Evolutionary conservation across 2,113 vertebrate species (phyloP).

Genomic region (Engystomops pustulosus): DNA sequence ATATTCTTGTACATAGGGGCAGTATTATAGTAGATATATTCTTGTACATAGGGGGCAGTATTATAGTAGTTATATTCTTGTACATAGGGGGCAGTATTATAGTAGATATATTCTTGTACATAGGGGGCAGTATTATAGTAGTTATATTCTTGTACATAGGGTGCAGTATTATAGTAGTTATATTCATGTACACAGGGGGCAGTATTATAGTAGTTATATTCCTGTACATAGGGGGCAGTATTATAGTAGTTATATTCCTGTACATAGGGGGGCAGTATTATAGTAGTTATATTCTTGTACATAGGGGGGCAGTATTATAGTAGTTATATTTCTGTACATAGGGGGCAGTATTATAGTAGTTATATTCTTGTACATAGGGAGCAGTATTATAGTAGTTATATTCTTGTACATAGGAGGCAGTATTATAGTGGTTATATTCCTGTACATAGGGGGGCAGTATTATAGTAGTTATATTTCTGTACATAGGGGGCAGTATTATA

Average conservation of each 20-base stretch:
- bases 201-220: conserved; percentile 23
- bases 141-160: conserved; percentile 13
- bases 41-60: background rate
- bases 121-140: conserved; percentile 13
- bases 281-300: conserved; percentile 14
- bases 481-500: background rate
- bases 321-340: conserved; percentile 1
- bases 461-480: background rate
- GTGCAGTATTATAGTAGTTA: conserved; percentile 1
- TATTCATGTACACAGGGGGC: background rate
- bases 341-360: conserved; percentile 17
- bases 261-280: background rate
- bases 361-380: background rate
- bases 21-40: conserved; percentile 9
- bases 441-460: background rate
- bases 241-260: conserved; percentile 18
- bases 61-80: conserved; percentile 5
- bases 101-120: conserved; percentile 7
- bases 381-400: conserved; percentile 11
- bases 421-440: conserved; percentile 21
- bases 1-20: background rate
- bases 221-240: background rate
- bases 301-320: conserved; percentile 17
- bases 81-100: background rate
- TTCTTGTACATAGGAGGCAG: background rate